A percentile compares a stretch with the other conserved stretches of the same genome.
Conservation (phyloP, 2,888 invertebrate species). For the Melinaea marsaeus region DNA sequence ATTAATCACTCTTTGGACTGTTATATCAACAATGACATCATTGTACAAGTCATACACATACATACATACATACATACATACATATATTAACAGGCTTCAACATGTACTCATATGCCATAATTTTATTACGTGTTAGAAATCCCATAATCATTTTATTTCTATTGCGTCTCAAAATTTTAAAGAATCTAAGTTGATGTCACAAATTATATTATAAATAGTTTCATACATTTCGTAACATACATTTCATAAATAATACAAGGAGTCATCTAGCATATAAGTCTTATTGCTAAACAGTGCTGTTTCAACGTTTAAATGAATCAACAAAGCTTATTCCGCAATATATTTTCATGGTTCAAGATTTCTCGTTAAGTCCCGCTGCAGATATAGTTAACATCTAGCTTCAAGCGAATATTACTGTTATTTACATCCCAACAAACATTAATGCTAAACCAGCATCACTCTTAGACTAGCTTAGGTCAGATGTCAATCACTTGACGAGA, state of each 20-base stretch:
- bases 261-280: slow-evolving; percentile 1
- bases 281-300: slow-evolving; percentile 11
- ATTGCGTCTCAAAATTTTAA: too few relatives aligned
- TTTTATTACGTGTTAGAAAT: too few relatives aligned
- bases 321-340: slow-evolving; percentile 19
- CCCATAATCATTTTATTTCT: too few relatives aligned
- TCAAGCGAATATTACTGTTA: slow-evolving; percentile 1
- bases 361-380: slow-evolving; percentile 13
- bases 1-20: slow-evolving; percentile 15
- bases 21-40: slow-evolving; percentile 17
- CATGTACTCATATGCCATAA: too few relatives aligned
- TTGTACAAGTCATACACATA: slow-evolving; percentile 13
- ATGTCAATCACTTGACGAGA: slow-evolving; percentile 21
- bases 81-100: too few relatives aligned
- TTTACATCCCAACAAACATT: slow-evolving; percentile 6
- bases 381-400: slow-evolving; percentile 9
- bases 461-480: slow-evolving; percentile 21
- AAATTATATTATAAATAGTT: too few relatives aligned
- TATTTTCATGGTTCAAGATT: slow-evolving; percentile 14
- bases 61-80: background rate
- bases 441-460: background rate
- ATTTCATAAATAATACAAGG: too few relatives aligned
- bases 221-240: too few relatives aligned
- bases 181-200: too few relatives aligned
- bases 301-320: slow-evolving; percentile 18